Conservation (phyloP, 2,113 vertebrate species). For the Ginglymostoma cirratum region DNA sequence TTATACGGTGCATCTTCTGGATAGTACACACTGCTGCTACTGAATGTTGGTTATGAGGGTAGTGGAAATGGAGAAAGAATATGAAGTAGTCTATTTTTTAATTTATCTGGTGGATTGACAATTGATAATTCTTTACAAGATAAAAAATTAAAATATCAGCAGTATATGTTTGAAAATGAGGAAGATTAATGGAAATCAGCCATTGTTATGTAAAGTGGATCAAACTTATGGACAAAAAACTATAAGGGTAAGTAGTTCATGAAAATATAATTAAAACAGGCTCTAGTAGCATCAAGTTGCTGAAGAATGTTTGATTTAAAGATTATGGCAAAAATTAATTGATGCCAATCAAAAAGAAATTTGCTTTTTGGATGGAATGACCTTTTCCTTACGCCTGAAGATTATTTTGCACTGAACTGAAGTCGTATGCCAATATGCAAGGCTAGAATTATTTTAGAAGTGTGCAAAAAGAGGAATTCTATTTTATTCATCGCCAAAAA, state of each 20-base stretch:
- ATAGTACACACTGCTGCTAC: too few species aligned
- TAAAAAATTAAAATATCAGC: neutral
- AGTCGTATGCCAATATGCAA: neutral
- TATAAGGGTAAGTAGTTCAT: neutral
- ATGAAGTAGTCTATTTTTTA: neutral
- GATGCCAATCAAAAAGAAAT: neutral
- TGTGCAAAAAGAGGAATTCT: neutral
- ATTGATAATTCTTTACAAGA: neutral
- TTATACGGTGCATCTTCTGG: too few species aligned
- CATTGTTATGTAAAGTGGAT: neutral
- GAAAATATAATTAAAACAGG: neutral
- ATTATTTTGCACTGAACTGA: neutral
- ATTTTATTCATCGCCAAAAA: neutral
- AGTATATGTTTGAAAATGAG: neutral
- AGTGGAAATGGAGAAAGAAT: neutral
- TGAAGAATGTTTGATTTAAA: neutral
- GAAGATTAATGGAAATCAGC: neutral
- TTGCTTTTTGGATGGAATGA: neutral
- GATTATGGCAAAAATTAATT: neutral
- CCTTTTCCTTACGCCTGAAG: neutral
- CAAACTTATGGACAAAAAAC: neutral
- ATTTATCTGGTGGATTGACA: neutral
- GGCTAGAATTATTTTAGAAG: neutral
- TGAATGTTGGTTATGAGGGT: too few species aligned
- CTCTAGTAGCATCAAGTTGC: neutral